Conservation (phyloP, 2,888 invertebrate species). For the Sphinx pinastri region DNA sequence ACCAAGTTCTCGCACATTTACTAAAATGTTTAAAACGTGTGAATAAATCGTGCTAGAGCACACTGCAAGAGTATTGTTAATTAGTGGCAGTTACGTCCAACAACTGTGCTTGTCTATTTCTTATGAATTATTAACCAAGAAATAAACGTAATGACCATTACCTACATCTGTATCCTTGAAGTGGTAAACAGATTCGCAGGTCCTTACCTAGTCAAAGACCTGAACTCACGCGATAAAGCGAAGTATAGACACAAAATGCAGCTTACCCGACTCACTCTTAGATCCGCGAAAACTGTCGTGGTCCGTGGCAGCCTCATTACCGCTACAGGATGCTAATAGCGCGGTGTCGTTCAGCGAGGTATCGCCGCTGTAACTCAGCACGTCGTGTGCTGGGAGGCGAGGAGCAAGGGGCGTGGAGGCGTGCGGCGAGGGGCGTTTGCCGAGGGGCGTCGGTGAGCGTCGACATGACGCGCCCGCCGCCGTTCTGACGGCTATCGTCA, state of each 20-base stretch:
- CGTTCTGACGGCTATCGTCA: conserved; percentile 14
- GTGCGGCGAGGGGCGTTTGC: neutral
- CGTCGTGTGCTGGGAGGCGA: neutral
- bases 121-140: too few relatives aligned
- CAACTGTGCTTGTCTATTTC: too few relatives aligned
- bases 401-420: neutral
- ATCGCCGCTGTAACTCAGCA: conserved; percentile 8
- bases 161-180: too few relatives aligned
- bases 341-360: neutral
- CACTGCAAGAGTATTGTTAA: too few relatives aligned
- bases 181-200: too few relatives aligned
- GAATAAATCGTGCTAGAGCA: neutral
- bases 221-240: too few relatives aligned
- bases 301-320: neutral
- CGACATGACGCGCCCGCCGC: conserved; percentile 17
- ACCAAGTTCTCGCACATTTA: too few relatives aligned
- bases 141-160: too few relatives aligned
- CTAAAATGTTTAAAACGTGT: neutral
- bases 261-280: too few relatives aligned
- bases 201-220: too few relatives aligned
- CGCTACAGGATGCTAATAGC: conserved; percentile 1
- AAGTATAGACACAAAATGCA: too few relatives aligned
- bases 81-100: neutral
- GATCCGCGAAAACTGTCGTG: neutral
- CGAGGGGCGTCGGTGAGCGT: conserved; percentile 20